Percentiles rank a stretch among this genome's conserved stretches.
These are phyloP conservation scores for Mactromeris polynyma DNA, from an alignment of 2,888 invertebrate genomes.

Conservation along the genomic window DNA sequence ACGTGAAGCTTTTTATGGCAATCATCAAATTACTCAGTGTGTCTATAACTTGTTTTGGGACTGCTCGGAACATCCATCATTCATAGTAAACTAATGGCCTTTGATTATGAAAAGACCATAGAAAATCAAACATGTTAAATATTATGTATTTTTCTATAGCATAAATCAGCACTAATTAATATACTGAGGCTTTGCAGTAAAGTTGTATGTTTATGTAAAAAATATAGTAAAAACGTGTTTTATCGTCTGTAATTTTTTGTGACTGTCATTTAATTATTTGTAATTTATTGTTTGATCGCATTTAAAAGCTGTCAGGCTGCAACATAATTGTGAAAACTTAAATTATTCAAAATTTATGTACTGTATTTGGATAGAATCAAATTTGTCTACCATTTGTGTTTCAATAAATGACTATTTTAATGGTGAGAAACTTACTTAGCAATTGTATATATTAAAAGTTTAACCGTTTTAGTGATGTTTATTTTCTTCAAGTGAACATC, in stretches of 20 bases:
- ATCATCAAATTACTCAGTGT: conserved; percentile 20
- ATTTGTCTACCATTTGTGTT: not conserved
- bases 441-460: not conserved
- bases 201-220: no score
- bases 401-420: not conserved
- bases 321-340: not conserved
- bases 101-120: conserved; percentile 20
- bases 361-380: not conserved
- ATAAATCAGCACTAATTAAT: no score
- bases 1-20: not conserved
- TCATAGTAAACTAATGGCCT: conserved; percentile 20
- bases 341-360: not conserved
- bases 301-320: not conserved
- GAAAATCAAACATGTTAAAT: conserved; percentile 27
- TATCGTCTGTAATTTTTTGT: not conserved
- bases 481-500: not conserved
- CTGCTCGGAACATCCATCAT: conserved; percentile 13
- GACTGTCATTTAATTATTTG: not conserved
- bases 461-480: not conserved
- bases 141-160: not conserved
- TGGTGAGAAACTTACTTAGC: not conserved
- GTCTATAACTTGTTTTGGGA: conserved; percentile 24
- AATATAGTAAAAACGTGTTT: not conserved
- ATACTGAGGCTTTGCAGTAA: no score
- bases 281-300: not conserved